These are phyloP conservation scores for Synaphobranchus kaupii DNA, from an alignment of 2,797 vertebrate genomes.

Conservation along the genomic window DNA sequence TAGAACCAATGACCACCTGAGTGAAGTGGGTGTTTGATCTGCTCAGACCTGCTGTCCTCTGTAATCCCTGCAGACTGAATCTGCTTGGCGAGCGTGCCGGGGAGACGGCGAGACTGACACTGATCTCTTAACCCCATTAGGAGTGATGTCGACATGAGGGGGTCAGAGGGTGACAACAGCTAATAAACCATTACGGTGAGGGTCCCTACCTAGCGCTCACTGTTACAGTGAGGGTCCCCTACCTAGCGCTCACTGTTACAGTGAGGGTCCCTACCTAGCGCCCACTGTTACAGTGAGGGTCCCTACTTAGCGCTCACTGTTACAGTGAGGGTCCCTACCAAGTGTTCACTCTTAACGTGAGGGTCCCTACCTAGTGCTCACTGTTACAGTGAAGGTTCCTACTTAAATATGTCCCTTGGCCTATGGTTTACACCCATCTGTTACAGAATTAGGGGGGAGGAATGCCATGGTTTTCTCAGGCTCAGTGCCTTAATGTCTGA, in stretches of 20 bases:
- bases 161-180: background rate
- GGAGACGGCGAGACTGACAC: background rate
- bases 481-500: background rate
- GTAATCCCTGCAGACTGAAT: background rate
- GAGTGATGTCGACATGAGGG: background rate
- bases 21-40: background rate
- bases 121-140: constrained; percentile 3
- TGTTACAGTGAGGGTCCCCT: no score
- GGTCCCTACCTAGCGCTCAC: background rate
- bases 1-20: background rate
- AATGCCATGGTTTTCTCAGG: background rate
- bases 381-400: no score
- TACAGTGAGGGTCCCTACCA: no score
- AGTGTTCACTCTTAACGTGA: no score
- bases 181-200: background rate
- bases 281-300: no score
- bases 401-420: background rate
- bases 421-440: background rate
- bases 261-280: no score
- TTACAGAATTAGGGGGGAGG: background rate
- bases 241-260: no score
- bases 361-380: no score
- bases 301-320: no score
- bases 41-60: background rate
- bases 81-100: no score